phyloP scores from a whole-genome alignment of 30 jellyfish, hydroid and myxozoan genomes.

The Sanderia malayensis region DNA sequence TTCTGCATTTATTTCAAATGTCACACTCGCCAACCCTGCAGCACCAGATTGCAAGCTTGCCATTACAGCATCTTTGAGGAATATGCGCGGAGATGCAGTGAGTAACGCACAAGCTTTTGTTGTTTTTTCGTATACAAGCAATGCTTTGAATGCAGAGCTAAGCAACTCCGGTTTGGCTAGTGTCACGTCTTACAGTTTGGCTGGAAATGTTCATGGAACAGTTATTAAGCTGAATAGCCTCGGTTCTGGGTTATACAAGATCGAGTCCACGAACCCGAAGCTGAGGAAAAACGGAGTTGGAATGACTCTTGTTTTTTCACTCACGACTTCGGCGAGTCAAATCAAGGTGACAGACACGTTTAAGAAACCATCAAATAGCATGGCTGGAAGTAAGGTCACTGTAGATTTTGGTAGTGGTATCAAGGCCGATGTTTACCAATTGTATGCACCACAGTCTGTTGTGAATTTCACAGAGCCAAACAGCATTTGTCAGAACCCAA shows the following conservation, averaged over 20 bases:
- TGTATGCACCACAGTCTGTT: constrained; percentile 54
- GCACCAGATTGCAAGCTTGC: constrained; percentile 50
- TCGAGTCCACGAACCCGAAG: constrained; percentile 40
- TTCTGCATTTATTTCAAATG: constrained; percentile 25
- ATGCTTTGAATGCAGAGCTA: constrained; percentile 24
- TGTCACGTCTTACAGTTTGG: constrained; percentile 22
- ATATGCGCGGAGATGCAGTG: constrained; percentile 37
- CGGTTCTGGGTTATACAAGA: constrained; percentile 16
- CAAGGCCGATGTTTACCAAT: constrained; percentile 25
- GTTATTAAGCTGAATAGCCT: constrained; percentile 27
- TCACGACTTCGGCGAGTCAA: constrained; percentile 16
- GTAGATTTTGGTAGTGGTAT: constrained; percentile 35
- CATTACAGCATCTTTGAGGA: constrained; percentile 31
- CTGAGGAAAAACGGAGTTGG: constrained; percentile 36
- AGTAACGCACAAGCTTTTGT: constrained; percentile 39
- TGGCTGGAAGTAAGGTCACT: constrained; percentile 41
- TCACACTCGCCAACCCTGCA: constrained; percentile 33
- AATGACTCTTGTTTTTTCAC: constrained; percentile 25
- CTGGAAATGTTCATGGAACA: constrained; percentile 36
- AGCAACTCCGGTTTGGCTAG: constrained; percentile 42
- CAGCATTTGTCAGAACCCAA: constrained; percentile 56
- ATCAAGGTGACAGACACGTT: constrained; percentile 43
- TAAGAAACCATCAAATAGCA: constrained; percentile 26
- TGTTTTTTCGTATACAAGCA: constrained; percentile 17
- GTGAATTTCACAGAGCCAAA: constrained; percentile 41